Evolutionary conservation across 2,113 vertebrate species (phyloP), one percentile per base, ranked within the genome.

Genomic region (Prochilodus magdalenae): DNA sequence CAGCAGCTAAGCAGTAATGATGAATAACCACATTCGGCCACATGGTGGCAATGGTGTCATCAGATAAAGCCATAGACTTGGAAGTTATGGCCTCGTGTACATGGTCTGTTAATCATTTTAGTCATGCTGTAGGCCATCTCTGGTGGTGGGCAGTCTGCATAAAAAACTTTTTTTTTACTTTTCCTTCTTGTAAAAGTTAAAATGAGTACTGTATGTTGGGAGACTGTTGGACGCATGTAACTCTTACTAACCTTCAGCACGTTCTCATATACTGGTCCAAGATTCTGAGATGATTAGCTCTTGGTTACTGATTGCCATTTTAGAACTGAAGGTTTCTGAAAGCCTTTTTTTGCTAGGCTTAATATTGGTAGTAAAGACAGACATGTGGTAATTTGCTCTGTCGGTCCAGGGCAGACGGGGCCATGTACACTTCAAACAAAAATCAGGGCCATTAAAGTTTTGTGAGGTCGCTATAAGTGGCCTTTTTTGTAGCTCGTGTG

Each of bases 321-420:
- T 40, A n/a, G 18, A 67, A n/a, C 18, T 67, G 65, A 40, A 67
- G 65, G 20, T 67, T 29, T 36, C 36, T 27, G 14, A 76, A 71
- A 18, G 24, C 60, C 69, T 60, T 62, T 55, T 59, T 75, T 14
- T 24, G 20, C 36, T 67, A 49, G 53, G 26, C 65, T 24, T 76
- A 65, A 71, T 77, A 60, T 82, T 51, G 63, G 63, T 65, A 70
- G 65, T 82, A 77, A 82, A 71, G 81, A 77, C 81, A 82, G 81
- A 82, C 73, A 82, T 82, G 55, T 76, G 73, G 81, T 82, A 82
- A 82, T 82, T 82, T 82, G 65, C 63, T 82, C 53, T 71, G 81
- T 76, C 59, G 66, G 81, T 77, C 73, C 67, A 40, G 67, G 75
- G 69, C 81, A 83, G 81, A 78, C 69, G 26, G 75, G 75, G 82